Conservation (phyloP, 2,797 vertebrate species). For the Coregonus suidteri region DNA sequence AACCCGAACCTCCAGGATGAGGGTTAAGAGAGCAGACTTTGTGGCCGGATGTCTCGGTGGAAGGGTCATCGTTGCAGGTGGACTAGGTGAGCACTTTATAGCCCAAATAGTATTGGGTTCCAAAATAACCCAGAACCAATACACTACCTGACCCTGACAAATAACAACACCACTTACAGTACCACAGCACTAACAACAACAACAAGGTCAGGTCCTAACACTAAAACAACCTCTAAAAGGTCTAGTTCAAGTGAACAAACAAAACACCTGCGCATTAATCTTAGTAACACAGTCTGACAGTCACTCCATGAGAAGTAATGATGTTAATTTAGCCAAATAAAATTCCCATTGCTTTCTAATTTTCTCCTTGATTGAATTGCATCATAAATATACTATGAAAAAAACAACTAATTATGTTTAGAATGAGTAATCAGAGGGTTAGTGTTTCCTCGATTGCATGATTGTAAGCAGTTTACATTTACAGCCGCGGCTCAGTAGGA, state of each 20-base stretch:
- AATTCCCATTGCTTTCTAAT: neutral
- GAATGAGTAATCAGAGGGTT: neutral
- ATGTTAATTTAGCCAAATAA: neutral
- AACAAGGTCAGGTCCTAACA: neutral
- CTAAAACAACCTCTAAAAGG: neutral
- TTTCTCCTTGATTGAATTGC: neutral
- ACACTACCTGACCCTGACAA: neutral
- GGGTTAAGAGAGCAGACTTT: constrained; percentile 95
- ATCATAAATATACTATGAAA: neutral
- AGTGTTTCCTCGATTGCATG: neutral
- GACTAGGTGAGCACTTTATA: constrained; percentile 84
- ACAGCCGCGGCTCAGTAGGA: neutral
- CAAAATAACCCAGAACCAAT: neutral
- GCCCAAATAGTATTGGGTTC: neutral
- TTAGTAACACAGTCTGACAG: neutral
- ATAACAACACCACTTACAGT: neutral
- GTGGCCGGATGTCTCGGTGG: constrained; percentile 89
- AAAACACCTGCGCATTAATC: neutral
- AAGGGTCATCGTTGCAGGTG: constrained; percentile 86
- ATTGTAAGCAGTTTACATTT: neutral
- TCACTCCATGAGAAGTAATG: neutral
- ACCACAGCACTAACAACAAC: neutral
- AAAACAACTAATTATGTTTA: neutral
- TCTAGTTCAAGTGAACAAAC: neutral
- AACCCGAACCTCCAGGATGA: constrained; percentile 86